A percentile compares a stretch with the other conserved stretches of the same genome.
Evolutionary conservation across 1,140 invertebrate species (phyloP).

Genomic region (Pseudomyrmex gracilis): DNA sequence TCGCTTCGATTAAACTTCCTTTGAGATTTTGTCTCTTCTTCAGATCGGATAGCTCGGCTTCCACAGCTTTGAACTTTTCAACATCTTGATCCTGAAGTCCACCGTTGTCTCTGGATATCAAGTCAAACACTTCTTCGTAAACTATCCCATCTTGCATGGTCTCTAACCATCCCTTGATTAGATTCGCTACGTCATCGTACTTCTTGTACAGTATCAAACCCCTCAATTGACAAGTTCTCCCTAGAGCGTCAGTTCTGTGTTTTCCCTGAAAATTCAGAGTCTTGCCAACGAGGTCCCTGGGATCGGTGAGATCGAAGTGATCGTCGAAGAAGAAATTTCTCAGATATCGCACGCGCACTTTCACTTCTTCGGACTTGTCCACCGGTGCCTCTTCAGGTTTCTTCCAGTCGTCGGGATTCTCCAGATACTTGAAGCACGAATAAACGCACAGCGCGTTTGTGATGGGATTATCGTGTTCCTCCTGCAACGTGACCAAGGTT

Average conservation of each 20-base stretch:
- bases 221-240: conserved; percentile 89
- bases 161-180: conserved; percentile 80
- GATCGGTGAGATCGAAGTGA: conserved; percentile 93
- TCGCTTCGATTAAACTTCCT: conserved; percentile 80
- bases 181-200: conserved; percentile 86
- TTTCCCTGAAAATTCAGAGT: conserved; percentile 89
- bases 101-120: conserved; percentile 79
- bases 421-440: conserved; percentile 91
- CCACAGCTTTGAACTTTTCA: conserved; percentile 75
- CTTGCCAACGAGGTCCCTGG: conserved; percentile 91
- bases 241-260: conserved; percentile 85
- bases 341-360: conserved; percentile 91
- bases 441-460: conserved; percentile 90
- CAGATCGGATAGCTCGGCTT: conserved; percentile 70
- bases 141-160: conserved; percentile 77
- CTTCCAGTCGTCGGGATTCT: conserved; percentile 86
- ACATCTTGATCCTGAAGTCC: conserved; percentile 78
- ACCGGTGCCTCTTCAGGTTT: conserved; percentile 79
- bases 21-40: conserved; percentile 78
- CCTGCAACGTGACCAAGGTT: conserved; percentile 94
- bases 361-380: conserved; percentile 87
- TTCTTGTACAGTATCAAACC: conserved; percentile 90
- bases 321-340: conserved; percentile 94
- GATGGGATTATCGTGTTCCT: conserved; percentile 92
- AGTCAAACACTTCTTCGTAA: conserved; percentile 82